Evolutionary conservation across 2,888 invertebrate genomes (phyloP), one percentile per base, ranked within the genome.

Genomic region (Leptothorax acervorum): DNA sequence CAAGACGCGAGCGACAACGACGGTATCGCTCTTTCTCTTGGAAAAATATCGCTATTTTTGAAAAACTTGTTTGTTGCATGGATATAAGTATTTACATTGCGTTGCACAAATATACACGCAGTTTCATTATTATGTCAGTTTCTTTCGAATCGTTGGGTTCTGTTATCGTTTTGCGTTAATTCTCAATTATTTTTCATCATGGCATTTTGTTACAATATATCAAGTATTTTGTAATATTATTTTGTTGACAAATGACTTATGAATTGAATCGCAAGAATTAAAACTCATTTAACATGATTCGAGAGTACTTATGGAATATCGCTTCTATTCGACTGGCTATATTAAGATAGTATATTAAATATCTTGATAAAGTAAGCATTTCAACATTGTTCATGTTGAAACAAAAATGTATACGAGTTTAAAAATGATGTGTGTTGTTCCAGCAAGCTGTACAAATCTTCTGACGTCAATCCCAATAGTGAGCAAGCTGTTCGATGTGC

Each of bases 401-500:
- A 76, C 23, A 88, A 51, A 75, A 81, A 4, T 78, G 87, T 39
- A 87, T 35, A 88, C 9, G 39, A 60, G 51, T 75, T 39, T 45
- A n/a, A 28, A 15, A 60, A 3, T 65, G 23, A 23, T 0, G 28
- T 9, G 4, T 73, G 31, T 1, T 81, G 18, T 87, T 89, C 35
- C 28, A 89, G 86, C 91, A 60, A 84, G 83, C 75, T 96, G 96
- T 71, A 90, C 90, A 18, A 95, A 95, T 81, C 93, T 96, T 57
- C 88, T 96, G 28, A 91, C 93, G 23, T 95, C 95, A 87, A 93
- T 97, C 85, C 97, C 97, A 45, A 95, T 96, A 88, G 93, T 97
- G 88, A 96, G 96, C 62, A 96, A 96, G 87, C 95, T 96, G 87
- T 97, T 97, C 92, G 95, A 96, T 88, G 95, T 97, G 53, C 96